These are phyloP conservation scores for Arizona elegans DNA, from an alignment of 2,113 vertebrate genomes.

Conservation along the genomic window DNA sequence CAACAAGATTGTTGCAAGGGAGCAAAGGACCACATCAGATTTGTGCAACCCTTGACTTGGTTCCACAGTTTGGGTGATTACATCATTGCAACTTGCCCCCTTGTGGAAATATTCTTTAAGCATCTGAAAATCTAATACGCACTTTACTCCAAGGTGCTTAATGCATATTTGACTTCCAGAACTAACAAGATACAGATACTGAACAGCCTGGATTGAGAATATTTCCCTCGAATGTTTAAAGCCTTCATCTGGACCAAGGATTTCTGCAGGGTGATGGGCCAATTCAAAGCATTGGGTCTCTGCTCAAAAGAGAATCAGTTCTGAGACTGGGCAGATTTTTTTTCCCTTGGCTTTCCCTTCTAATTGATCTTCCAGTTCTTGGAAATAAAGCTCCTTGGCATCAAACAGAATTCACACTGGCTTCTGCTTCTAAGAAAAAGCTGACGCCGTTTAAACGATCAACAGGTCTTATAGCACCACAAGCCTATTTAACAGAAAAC, in stretches of 20 bases:
- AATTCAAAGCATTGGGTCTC: slow-evolving; percentile 24
- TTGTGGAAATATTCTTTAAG: not conserved
- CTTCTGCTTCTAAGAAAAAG: slow-evolving; percentile 44
- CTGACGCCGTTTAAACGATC: slow-evolving; percentile 49
- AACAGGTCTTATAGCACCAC: slow-evolving; percentile 65
- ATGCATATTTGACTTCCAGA: slow-evolving; percentile 12
- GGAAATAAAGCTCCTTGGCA: slow-evolving; percentile 47
- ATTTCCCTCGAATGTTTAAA: not conserved
- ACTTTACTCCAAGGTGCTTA: not conserved
- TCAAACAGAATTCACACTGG: slow-evolving; percentile 60
- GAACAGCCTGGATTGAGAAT: not conserved
- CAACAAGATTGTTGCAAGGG: slow-evolving; percentile 10
- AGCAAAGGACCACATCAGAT: not conserved
- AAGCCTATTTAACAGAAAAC: slow-evolving; percentile 60
- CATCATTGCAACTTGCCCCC: not conserved
- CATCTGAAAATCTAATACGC: not conserved
- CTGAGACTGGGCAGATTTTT: slow-evolving; percentile 55
- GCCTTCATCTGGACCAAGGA: slow-evolving; percentile 28
- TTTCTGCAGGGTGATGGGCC: slow-evolving; percentile 18
- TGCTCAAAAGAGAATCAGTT: slow-evolving; percentile 46
- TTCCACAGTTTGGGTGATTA: not conserved
- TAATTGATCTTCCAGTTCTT: slow-evolving; percentile 39
- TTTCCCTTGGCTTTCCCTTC: slow-evolving; percentile 56
- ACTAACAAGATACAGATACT: not conserved
- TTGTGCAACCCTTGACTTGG: not conserved